Evolutionary conservation across 1,140 invertebrate genomes (phyloP).

Genomic region (Coenobita brevimanus): DNA sequence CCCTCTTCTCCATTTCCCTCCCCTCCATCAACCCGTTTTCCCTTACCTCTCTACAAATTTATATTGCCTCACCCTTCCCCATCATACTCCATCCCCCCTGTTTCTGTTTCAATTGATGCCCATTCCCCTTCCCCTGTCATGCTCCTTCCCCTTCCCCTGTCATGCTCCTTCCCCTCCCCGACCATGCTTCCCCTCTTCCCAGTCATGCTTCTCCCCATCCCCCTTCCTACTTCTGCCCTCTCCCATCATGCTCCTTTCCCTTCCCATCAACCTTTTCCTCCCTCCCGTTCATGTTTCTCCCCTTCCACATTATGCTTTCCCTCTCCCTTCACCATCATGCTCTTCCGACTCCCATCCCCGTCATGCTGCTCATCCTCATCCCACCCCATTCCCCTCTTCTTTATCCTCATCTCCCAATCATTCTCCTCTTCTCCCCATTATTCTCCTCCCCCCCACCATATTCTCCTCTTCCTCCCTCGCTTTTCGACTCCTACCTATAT

Average conservation of each 20-base stretch:
- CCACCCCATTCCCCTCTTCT: neutral
- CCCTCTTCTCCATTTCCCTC: neutral
- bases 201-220: neutral
- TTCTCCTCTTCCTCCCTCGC: neutral
- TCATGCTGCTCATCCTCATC: neutral
- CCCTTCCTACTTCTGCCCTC: neutral
- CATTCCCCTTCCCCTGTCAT: constrained; percentile 3
- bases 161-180: neutral
- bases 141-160: neutral
- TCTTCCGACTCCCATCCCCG: neutral
- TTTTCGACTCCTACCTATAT: too few species aligned
- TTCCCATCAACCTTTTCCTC: neutral
- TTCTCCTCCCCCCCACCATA: neutral
- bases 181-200: constrained; percentile 8
- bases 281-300: neutral
- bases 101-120: neutral
- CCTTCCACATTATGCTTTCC: neutral
- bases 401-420: neutral
- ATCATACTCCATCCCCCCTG: neutral
- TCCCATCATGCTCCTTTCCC: neutral
- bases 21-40: neutral
- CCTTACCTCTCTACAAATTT: neutral
- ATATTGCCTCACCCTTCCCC: neutral
- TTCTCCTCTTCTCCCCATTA: neutral
- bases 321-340: neutral